A percentile compares a stretch with the other conserved stretches of the same genome.
Conservation (phyloP, 2,888 invertebrate species). For the Drosophila diplacantha region DNA sequence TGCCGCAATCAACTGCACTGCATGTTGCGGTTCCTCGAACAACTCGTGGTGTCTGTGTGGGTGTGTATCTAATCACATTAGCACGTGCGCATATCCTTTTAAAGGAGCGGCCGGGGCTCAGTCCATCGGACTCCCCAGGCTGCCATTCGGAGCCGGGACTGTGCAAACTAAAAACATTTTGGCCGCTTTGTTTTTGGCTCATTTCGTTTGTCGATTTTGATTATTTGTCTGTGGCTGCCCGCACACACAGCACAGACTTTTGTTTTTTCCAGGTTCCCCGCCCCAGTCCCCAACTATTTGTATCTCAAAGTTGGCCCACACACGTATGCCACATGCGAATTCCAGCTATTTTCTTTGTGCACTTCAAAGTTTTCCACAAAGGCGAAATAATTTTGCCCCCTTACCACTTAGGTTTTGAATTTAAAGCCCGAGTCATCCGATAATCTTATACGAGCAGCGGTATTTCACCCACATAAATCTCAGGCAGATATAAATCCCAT, state of each 20-base stretch:
- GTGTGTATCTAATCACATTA: slow-evolving; percentile 70
- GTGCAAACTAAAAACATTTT: slow-evolving; percentile 66
- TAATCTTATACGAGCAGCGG: neutral
- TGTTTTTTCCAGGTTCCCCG: slow-evolving; percentile 32
- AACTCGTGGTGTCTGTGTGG: slow-evolving; percentile 8
- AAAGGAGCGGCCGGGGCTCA: slow-evolving; percentile 15
- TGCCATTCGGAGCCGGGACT: slow-evolving; percentile 46
- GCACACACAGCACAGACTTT: slow-evolving; percentile 30
- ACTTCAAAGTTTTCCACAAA: slow-evolving; percentile 45
- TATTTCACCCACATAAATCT: neutral
- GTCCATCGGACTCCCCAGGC: slow-evolving; percentile 51
- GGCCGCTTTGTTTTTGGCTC: slow-evolving; percentile 69
- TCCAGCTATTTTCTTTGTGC: slow-evolving; percentile 41
- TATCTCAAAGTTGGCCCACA: slow-evolving; percentile 54
- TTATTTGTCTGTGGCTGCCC: slow-evolving; percentile 66
- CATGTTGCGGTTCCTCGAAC: slow-evolving; percentile 69
- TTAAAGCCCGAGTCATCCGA: neutral
- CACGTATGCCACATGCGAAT: slow-evolving; percentile 26
- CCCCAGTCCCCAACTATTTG: slow-evolving; percentile 56
- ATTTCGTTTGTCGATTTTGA: slow-evolving; percentile 71
- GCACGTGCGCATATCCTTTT: slow-evolving; percentile 70
- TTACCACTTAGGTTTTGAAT: neutral
- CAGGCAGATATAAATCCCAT: neutral
- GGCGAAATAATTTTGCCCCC: slow-evolving; percentile 19
- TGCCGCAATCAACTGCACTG: slow-evolving; percentile 72